Evolutionary conservation across 2,113 vertebrate species (phyloP).

Genomic region (Ageneiosus marmoratus): DNA sequence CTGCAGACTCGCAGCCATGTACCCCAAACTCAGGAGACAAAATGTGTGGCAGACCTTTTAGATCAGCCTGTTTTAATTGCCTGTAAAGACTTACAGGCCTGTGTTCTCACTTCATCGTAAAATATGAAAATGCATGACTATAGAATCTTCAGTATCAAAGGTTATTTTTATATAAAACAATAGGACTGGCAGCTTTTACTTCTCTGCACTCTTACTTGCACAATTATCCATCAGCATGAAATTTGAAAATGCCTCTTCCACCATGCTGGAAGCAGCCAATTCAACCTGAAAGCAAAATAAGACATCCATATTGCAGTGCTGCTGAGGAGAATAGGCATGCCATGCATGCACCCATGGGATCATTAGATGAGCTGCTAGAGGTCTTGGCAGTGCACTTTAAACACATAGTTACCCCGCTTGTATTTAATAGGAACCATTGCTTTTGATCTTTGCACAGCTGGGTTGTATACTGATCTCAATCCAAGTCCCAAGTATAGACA

Average conservation of each 20-base stretch:
- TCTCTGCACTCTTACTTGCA: conserved; percentile 18
- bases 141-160: conserved; percentile 40
- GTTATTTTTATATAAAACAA: conserved; percentile 24
- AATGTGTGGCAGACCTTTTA: not conserved
- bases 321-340: conserved; percentile 24
- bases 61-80: conserved; percentile 33
- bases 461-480: no score
- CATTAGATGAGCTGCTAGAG: not conserved
- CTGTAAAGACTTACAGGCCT: conserved; percentile 38
- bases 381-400: conserved; percentile 12
- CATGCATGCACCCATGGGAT: not conserved
- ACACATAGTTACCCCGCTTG: not conserved
- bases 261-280: conserved; percentile 10
- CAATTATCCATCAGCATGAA: conserved; percentile 35
- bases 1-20: not conserved
- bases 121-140: not conserved
- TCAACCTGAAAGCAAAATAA: conserved; percentile 26
- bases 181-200: conserved; percentile 52
- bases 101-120: conserved; percentile 35
- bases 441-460: conserved; percentile 14
- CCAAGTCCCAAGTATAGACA: no score
- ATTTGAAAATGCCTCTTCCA: conserved; percentile 18
- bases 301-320: conserved; percentile 3
- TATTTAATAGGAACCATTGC: conserved; percentile 10
- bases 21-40: not conserved